phyloP scores from a whole-genome alignment of 64 coral and sea anemone genomes.

The Pachyseris speciosa region DNA sequence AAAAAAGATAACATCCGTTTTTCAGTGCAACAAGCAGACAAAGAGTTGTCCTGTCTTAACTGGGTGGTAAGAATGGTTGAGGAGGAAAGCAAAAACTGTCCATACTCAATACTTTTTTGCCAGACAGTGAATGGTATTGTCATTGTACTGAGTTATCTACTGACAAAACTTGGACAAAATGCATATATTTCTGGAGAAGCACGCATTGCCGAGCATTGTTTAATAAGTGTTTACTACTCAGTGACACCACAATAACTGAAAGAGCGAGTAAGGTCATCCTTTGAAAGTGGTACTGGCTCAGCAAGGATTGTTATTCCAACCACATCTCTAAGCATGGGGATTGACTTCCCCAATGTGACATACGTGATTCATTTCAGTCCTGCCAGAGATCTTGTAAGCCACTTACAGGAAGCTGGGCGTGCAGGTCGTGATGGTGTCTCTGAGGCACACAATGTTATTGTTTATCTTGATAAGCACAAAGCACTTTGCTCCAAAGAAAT shows the following conservation, averaged over 20 bases:
- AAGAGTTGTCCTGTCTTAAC: constrained; percentile 19
- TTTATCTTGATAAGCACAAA: no score
- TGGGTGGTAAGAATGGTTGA: constrained; percentile 32
- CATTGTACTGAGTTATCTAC: neutral
- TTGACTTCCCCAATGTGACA: neutral
- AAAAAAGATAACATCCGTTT: constrained; percentile 52
- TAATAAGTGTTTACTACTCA: constrained; percentile 23
- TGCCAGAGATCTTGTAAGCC: no score
- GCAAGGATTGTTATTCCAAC: neutral
- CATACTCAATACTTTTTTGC: neutral
- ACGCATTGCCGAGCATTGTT: neutral
- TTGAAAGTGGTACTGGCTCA: neutral
- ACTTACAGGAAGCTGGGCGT: no score
- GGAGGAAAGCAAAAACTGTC: neutral
- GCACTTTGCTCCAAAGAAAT: no score
- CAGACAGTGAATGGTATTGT: constrained; percentile 24
- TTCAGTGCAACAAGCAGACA: neutral
- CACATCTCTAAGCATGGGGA: neutral
- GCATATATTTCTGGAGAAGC: neutral
- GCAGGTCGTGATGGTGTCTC: neutral
- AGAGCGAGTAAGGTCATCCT: neutral
- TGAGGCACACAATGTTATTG: neutral
- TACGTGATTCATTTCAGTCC: neutral
- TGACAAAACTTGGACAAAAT: constrained; percentile 35
- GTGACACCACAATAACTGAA: neutral